Conservation (phyloP, 53 echinoderm and acorn worm species). For the Hippasteria phrygiana region DNA sequence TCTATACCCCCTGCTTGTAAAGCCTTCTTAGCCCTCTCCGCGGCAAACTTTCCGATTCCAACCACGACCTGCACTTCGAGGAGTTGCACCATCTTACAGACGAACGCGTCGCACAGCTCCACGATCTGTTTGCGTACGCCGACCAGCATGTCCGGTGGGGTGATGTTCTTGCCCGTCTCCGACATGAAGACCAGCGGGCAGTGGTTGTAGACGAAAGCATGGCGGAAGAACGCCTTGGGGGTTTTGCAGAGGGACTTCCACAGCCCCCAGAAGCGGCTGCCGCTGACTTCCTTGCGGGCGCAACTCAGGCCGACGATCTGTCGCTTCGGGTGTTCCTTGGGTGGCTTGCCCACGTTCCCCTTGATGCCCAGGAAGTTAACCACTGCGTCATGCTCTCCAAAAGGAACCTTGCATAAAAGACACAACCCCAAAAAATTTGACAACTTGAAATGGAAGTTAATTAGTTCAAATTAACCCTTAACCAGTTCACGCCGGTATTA, state of each 20-base stretch:
- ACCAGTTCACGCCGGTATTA: too few relatives aligned
- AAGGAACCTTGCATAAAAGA: slow-evolving; percentile 95
- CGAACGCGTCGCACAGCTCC: slow-evolving; percentile 75
- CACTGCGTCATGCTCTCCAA: slow-evolving; percentile 90
- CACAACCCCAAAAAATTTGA: not conserved
- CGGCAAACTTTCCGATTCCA: slow-evolving; percentile 94
- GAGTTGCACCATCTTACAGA: slow-evolving; percentile 81
- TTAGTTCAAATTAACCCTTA: too few relatives aligned
- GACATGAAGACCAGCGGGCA: slow-evolving; percentile 97
- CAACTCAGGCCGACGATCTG: slow-evolving; percentile 86
- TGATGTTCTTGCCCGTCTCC: slow-evolving; percentile 86
- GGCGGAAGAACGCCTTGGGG: slow-evolving; percentile 86
- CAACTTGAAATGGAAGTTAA: not conserved
- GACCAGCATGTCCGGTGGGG: slow-evolving; percentile 78
- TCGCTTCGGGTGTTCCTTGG: slow-evolving; percentile 94
- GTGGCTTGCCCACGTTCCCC: slow-evolving; percentile 91
- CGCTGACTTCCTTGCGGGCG: slow-evolving; percentile 91
- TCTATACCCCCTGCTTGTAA: slow-evolving; percentile 75
- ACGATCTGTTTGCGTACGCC: slow-evolving; percentile 77
- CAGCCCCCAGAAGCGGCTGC: slow-evolving; percentile 92
- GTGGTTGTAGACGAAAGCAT: slow-evolving; percentile 95
- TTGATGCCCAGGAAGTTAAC: slow-evolving; percentile 89
- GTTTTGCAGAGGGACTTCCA: slow-evolving; percentile 90
- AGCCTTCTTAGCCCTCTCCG: slow-evolving; percentile 79
- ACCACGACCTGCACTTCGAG: slow-evolving; percentile 86